These are phyloP conservation scores for Sarcoramphus papa DNA, from an alignment of 2,797 vertebrate species.

Conservation along the genomic window DNA sequence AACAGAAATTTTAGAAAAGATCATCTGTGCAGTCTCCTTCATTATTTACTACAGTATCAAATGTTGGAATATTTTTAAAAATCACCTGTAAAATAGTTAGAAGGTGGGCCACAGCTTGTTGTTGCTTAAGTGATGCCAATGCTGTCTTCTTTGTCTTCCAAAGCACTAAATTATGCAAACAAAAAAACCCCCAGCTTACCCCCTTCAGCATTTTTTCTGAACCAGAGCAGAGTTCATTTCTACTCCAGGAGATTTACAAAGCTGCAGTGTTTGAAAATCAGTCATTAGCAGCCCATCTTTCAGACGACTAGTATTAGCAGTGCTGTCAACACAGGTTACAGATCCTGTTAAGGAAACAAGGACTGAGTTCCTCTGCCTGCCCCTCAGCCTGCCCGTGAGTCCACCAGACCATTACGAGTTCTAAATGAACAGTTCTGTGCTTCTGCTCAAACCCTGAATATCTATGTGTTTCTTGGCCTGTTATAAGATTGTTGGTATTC, in stretches of 20 bases:
- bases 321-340: conserved; percentile 21
- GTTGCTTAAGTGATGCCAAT: not conserved
- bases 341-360: not conserved
- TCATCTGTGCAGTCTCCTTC: not conserved
- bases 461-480: not conserved
- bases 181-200: not conserved
- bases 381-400: not conserved
- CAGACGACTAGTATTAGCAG: not conserved
- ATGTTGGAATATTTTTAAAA: not conserved
- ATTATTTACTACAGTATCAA: not conserved
- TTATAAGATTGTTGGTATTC: not conserved
- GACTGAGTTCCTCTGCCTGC: not conserved
- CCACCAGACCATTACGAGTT: not conserved
- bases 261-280: conserved; percentile 5
- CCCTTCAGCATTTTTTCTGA: not conserved
- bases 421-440: conserved; percentile 8
- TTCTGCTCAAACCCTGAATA: not conserved
- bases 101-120: not conserved
- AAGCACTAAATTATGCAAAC: not conserved
- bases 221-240: not conserved
- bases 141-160: not conserved
- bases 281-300: conserved; percentile 22
- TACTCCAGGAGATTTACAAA: conserved; percentile 14
- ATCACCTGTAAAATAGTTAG: not conserved
- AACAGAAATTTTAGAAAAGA: not conserved